A percentile compares a stretch with the other conserved stretches of the same genome.
Conservation (phyloP, 2,888 invertebrate species). For the Erebia aethiops region DNA sequence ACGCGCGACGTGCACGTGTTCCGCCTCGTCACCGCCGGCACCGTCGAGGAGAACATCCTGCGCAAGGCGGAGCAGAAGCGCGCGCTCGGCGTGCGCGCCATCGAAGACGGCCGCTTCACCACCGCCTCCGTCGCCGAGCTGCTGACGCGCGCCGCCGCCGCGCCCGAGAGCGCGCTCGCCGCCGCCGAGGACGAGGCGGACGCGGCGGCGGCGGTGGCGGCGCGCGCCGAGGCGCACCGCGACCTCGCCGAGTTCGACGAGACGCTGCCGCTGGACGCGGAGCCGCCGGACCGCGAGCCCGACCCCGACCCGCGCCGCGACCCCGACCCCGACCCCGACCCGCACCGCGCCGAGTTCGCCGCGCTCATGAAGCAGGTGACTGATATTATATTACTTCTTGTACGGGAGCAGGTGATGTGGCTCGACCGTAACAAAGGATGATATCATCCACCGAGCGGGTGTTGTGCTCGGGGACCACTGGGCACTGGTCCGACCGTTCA, state of each 20-base stretch:
- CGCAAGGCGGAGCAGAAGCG: slow-evolving; percentile 99
- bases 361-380: slow-evolving; percentile 47
- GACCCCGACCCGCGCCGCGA: slow-evolving; percentile 56
- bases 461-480: too few species aligned
- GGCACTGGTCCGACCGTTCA: too few species aligned
- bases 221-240: slow-evolving; percentile 94
- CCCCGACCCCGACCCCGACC: slow-evolving; percentile 34
- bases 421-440: too few species aligned
- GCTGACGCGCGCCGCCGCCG: slow-evolving; percentile 92
- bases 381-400: too few species aligned
- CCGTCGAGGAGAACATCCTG: slow-evolving; percentile 99
- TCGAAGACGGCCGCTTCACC: slow-evolving; percentile 99
- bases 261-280: slow-evolving; percentile 93
- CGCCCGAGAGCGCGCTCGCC: slow-evolving; percentile 96
- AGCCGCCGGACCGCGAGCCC: slow-evolving; percentile 74
- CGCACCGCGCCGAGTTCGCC: slow-evolving; percentile 35
- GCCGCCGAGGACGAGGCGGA: slow-evolving; percentile 92
- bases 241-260: slow-evolving; percentile 98
- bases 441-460: too few species aligned
- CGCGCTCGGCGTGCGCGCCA: slow-evolving; percentile 96
- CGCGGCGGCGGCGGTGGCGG: slow-evolving; percentile 93
- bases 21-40: slow-evolving; percentile 97
- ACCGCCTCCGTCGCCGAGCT: slow-evolving; percentile 69
- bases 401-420: too few species aligned
- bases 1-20: slow-evolving; percentile 99